These are phyloP conservation scores for Cyclina sinensis DNA, from an alignment of 1,140 invertebrate species.

Conservation along the genomic window DNA sequence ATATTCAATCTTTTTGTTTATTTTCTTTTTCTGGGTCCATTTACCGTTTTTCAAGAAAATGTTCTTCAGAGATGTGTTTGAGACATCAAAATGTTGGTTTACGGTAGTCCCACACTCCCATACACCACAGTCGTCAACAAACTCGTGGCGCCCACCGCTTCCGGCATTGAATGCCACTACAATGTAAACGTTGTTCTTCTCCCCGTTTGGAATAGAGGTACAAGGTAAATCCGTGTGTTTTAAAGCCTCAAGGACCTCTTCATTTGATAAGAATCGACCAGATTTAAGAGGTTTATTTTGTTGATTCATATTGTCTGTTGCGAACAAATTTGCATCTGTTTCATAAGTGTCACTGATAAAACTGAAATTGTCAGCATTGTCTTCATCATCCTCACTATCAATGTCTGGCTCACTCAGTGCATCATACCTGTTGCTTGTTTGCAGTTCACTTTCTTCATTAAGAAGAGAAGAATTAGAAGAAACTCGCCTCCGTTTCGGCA, in stretches of 20 bases:
- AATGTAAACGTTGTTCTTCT: background rate
- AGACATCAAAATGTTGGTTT: background rate
- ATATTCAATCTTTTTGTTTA: conserved; percentile 24
- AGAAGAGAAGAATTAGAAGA: background rate
- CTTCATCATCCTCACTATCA: background rate
- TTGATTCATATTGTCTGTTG: no score
- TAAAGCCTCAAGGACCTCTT: background rate
- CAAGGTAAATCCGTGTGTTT: background rate
- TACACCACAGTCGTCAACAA: conserved; percentile 4
- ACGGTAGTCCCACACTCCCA: background rate
- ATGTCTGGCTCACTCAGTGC: background rate
- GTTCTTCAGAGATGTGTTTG: background rate
- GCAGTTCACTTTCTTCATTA: background rate
- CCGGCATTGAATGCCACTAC: background rate
- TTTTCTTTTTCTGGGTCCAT: background rate
- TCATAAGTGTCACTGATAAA: no score
- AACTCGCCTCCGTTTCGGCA: background rate
- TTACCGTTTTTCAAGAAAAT: background rate
- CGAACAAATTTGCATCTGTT: no score
- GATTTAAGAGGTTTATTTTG: no score
- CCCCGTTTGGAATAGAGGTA: background rate
- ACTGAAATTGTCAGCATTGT: no score
- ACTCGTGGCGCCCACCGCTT: background rate
- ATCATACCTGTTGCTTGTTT: background rate
- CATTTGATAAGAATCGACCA: background rate